Percentiles rank a stretch among this genome's conserved stretches.
Evolutionary conservation across 1,140 invertebrate species (phyloP).

Genomic region (Samia ricini): DNA sequence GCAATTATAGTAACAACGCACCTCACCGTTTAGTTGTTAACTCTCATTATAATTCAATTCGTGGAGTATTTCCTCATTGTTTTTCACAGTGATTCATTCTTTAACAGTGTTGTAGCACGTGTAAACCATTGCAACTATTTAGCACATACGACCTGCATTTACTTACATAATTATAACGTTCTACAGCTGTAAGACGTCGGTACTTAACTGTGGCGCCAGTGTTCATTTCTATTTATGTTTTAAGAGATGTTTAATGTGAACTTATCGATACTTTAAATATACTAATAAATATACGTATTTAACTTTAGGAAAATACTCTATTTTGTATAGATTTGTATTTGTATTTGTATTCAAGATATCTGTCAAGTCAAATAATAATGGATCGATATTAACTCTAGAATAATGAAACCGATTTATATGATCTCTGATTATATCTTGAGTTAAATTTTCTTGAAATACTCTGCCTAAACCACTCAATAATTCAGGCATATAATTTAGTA

Average conservation of each 20-base stretch:
- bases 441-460: no score
- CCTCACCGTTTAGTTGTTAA: neutral
- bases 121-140: slow-evolving; percentile 11
- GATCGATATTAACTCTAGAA: no score
- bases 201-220: neutral
- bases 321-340: no score
- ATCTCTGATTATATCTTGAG: no score
- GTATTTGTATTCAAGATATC: no score
- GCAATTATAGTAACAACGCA: neutral
- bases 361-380: no score
- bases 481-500: no score
- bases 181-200: neutral
- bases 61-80: slow-evolving; percentile 37
- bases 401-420: no score
- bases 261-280: neutral
- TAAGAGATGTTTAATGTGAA: neutral
- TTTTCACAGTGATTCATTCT: slow-evolving; percentile 30
- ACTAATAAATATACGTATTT: no score
- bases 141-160: slow-evolving; percentile 1
- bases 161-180: neutral
- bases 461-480: no score
- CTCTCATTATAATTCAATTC: slow-evolving; percentile 25
- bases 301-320: no score
- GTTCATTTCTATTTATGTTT: neutral
- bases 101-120: slow-evolving; percentile 18